phyloP scores from a whole-genome alignment of 1,140 invertebrate genomes.

The Lepidurus packardi region DNA sequence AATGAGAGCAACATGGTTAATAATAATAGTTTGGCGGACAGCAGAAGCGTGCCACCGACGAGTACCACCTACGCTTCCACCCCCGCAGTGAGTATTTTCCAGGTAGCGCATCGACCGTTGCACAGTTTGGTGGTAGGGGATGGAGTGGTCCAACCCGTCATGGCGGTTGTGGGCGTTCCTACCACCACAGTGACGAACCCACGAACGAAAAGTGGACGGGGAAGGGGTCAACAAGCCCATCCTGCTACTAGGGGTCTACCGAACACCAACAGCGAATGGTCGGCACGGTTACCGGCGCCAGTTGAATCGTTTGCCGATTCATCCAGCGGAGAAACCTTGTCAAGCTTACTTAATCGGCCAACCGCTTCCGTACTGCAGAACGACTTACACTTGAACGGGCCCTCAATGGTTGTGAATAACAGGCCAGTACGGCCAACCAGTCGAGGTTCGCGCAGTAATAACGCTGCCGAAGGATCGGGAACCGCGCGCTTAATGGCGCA shows the following conservation, averaged over 20 bases:
- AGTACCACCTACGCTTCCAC: slow-evolving; percentile 28
- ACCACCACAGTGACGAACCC: not conserved
- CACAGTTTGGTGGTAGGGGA: not conserved
- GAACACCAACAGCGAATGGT: slow-evolving; percentile 2
- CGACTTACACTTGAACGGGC: not conserved
- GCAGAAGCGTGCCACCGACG: not conserved
- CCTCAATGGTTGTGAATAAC: not conserved
- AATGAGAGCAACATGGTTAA: slow-evolving; percentile 11
- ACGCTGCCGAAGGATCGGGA: not conserved
- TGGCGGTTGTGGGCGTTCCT: slow-evolving; percentile 27
- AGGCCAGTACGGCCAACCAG: not conserved
- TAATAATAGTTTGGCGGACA: not conserved
- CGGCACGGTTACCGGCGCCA: not conserved
- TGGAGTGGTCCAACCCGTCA: slow-evolving; percentile 19
- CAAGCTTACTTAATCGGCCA: not conserved
- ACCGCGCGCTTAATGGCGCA: not conserved
- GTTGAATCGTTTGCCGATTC: not conserved
- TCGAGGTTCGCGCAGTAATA: not conserved
- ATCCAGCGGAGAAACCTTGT: not conserved
- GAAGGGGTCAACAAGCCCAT: not conserved
- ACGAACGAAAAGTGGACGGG: slow-evolving; percentile 1
- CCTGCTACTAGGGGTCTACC: not conserved
- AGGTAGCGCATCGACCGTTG: slow-evolving; percentile 31
- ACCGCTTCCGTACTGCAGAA: slow-evolving; percentile 6
- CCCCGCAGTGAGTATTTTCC: slow-evolving; percentile 32